Evolutionary conservation across 2,113 vertebrate species (phyloP), one percentile per base, ranked within the genome.

Genomic region (Halichoerus grypus): DNA sequence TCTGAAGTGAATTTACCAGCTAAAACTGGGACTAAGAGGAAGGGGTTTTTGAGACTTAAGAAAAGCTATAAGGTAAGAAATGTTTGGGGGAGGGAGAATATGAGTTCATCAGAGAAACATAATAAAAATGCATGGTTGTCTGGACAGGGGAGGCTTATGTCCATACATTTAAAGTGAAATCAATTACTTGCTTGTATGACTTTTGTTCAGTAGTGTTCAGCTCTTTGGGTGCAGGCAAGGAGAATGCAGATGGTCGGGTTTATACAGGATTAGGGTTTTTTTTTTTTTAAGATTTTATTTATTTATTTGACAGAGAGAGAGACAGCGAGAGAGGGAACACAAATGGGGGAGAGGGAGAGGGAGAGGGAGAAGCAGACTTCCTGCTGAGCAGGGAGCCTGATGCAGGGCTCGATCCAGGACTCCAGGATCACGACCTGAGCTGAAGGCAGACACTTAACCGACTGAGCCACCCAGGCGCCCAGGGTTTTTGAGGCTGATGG

Each of bases 121-220:
- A n/a, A 16, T 16, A 61, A 86, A 11, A 85, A 49, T 14, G 6
- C 13, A 24, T 36, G 28, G 19, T 33, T 69, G 12, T 89, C 24
- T 82, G 26, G 8, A 74, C 10, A 63, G 51, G 39, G 42, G n/a
- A 84, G 16, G 18, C 49, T 74, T 74, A 42, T 36, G 9, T 33
- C 21, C 4, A 69, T 16, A 67, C 15, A 51, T 57, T 91, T 93
- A 79, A 85, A 89, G n/a, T 51, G 33, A 94, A 97, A 63, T 86
- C 12, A 69, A n/a, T 28, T 55, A 12, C 12, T 93, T 74, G 10
- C 22, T 65, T 33, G 8, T 65, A 31, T 72, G 39, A 49, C 31
- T 80, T 94, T 84, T 85, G 13, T 65, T 9, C 3, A 51, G 8
- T 11, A 33, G 7, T 14, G 3, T 77, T 31, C 15, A 42, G 18